These are phyloP conservation scores for Pluvianellus socialis DNA, from an alignment of 2,113 vertebrate genomes.

Conservation along the genomic window DNA sequence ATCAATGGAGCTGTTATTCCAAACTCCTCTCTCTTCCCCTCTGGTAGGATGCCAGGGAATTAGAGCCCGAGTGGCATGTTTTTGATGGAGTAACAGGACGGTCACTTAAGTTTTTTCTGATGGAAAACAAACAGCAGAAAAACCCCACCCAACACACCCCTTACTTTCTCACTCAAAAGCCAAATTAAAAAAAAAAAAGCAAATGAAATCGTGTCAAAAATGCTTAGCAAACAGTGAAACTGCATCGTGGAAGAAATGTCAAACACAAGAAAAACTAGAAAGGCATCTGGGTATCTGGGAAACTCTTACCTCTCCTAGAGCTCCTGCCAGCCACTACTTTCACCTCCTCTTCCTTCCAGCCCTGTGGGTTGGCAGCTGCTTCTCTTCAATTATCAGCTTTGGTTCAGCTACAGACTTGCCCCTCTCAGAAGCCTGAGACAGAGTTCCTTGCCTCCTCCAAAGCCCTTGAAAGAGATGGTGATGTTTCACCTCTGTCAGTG, in stretches of 20 bases:
- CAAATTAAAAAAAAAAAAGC: not conserved
- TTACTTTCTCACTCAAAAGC: not conserved
- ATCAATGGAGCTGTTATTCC: not conserved
- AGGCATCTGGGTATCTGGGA: not conserved
- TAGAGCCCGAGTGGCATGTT: not conserved
- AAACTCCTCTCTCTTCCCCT: not conserved
- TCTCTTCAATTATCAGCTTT: not conserved
- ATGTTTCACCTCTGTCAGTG: not conserved
- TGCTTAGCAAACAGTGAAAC: not conserved
- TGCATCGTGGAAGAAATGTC: not conserved
- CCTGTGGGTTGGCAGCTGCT: not conserved
- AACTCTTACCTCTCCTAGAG: not conserved
- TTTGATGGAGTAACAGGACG: not conserved
- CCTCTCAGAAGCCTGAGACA: not conserved
- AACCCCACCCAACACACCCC: not conserved
- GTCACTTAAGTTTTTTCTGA: not conserved
- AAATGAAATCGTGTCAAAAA: not conserved
- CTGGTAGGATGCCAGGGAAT: not conserved
- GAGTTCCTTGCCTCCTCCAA: not conserved
- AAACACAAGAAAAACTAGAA: not conserved
- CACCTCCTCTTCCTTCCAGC: not conserved
- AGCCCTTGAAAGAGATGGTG: not conserved
- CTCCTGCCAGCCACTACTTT: not conserved
- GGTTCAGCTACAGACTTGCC: not conserved
- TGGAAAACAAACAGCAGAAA: not conserved